Evolutionary conservation across 2,888 invertebrate genomes (phyloP).

Genomic region (Portevinia maculata): DNA sequence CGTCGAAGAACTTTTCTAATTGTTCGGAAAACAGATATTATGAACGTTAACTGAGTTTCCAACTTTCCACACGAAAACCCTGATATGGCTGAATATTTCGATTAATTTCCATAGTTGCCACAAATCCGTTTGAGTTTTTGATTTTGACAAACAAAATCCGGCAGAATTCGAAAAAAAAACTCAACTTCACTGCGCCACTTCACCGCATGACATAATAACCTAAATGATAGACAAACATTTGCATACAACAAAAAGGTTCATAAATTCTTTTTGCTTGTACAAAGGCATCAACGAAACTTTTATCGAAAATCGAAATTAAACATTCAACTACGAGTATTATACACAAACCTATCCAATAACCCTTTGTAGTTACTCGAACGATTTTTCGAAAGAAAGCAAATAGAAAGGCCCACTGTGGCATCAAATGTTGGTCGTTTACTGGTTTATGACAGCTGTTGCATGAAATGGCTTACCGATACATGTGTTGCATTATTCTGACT

Average conservation of each 20-base stretch:
- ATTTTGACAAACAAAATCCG: background rate
- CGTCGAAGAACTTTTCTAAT: too few species aligned
- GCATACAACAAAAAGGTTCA: background rate
- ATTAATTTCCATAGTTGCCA: too few species aligned
- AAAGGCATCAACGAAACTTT: conserved; percentile 13
- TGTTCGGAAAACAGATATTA: too few species aligned
- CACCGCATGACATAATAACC: background rate
- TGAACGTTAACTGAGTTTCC: too few species aligned
- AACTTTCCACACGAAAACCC: too few species aligned
- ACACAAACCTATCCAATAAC: background rate
- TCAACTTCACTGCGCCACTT: background rate
- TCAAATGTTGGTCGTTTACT: conserved; percentile 11
- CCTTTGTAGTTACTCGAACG: background rate
- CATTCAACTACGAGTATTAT: background rate
- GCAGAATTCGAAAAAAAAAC: background rate
- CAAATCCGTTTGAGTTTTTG: too few species aligned
- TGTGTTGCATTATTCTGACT: background rate
- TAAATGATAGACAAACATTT: background rate
- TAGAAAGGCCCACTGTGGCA: background rate
- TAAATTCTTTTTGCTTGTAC: background rate
- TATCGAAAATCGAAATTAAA: conserved; percentile 2
- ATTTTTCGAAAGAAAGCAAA: conserved; percentile 3
- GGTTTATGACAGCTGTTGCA: conserved; percentile 7
- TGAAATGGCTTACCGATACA: background rate
- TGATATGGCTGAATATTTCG: too few species aligned